Base-by-base conservation (phyloP, 2,888 invertebrate species). In the Lithophane ornitopus region DNA sequence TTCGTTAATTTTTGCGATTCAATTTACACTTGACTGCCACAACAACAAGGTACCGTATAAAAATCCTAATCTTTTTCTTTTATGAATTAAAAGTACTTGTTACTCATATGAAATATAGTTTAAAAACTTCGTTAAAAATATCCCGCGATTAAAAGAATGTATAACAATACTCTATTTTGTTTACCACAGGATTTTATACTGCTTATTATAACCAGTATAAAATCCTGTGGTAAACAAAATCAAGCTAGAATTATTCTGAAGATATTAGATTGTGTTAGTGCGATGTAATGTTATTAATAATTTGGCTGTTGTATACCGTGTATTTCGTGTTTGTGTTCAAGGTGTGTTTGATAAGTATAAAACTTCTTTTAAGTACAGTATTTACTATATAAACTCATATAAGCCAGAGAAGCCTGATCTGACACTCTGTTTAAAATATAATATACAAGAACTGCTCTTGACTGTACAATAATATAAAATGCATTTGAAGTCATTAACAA, bases 41-140 rank as follows among this genome's bases (percentile, higher is more conserved):
- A 8, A 61, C 28, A 59, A 59, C 39, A 63, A 44, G 12, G 28
- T 69, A 34, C 7, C 14, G 22, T 59, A 34, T 62, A 46, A 28
- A 71, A 41, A 61, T 52, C 39, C 0, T 8, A 14, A 44, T 39
- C 14, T 49, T 39, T n/a, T 3, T 19, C 6, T 9, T 54, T 58
- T 46, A 80, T 70, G 59, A 84, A 80, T 74, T 69, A 76, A 84
- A 80, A 71, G 28, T 56, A 49, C 58, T 65, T 16, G 6, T 22
- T 62, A 39, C 19, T 80, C 16, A 2, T 39, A n/a, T 26, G 19
- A 49, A 22, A 22, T 66, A 22, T 8, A 44, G 41, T 77, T 16
- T 46, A 19, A 39, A 44, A 39, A 44, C 19, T 62, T 22, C 8
- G 3, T 46, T 39, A 22, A 26, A 74, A 26, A n/a, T 70, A 61